Conservation (phyloP, 2,888 invertebrate species). For the Catotricha subobsoleta region DNA sequence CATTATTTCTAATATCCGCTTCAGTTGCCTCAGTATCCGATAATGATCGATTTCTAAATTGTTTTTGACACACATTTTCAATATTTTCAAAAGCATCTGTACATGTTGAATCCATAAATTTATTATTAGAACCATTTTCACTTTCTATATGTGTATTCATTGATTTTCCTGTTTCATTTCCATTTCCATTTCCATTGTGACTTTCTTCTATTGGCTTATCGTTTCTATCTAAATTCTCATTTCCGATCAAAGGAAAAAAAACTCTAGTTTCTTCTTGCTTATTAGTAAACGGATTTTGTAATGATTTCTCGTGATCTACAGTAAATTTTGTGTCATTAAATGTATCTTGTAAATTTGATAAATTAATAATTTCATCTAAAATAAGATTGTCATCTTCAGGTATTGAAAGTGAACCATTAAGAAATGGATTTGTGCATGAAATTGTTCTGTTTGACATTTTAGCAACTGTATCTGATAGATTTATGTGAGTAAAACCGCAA, state of each 20-base stretch:
- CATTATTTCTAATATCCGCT: slow-evolving; percentile 13
- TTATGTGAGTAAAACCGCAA: slow-evolving; percentile 10
- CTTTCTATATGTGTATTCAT: not conserved
- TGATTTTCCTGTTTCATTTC: not conserved
- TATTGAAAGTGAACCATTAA: slow-evolving; percentile 12
- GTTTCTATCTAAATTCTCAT: not conserved
- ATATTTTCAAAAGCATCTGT: slow-evolving; percentile 12
- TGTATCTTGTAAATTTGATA: not conserved
- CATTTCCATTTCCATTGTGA: not conserved
- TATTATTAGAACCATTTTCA: slow-evolving; percentile 2
- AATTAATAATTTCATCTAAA: not conserved
- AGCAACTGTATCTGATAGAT: slow-evolving; percentile 12
- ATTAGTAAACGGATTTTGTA: slow-evolving; percentile 1
- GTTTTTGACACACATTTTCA: slow-evolving; percentile 9
- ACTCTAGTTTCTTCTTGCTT: not conserved
- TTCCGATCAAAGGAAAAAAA: not conserved
- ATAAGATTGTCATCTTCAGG: slow-evolving; percentile 9
- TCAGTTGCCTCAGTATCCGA: slow-evolving; percentile 19
- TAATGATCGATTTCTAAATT: slow-evolving; percentile 19
- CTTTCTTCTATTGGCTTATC: not conserved
- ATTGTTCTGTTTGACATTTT: slow-evolving; percentile 11
- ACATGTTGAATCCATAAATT: slow-evolving; percentile 11
- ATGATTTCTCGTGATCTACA: not conserved
- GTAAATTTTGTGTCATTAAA: not conserved
- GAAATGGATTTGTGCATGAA: slow-evolving; percentile 15